Evolutionary conservation across 2,797 vertebrate genomes (phyloP), one percentile per base, ranked within the genome.

Genomic region (Lemur catta): DNA sequence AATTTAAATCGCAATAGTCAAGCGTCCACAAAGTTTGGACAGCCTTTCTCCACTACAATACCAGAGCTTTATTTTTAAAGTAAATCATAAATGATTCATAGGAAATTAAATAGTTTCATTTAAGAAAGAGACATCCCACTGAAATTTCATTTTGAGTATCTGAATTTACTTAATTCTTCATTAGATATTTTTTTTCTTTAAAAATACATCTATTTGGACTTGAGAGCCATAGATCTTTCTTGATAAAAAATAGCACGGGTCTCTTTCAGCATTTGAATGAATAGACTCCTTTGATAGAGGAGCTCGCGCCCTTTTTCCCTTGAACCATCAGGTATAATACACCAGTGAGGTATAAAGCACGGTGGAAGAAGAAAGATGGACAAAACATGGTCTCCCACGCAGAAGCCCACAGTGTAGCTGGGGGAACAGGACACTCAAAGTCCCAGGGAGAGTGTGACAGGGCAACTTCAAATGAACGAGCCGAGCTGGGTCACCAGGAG

Each of bases 31-130:
- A 65, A 10, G 43, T 12, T 55, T 0, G 26, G 33, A 24, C 7
- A 78, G 74, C 26, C 7, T 35, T 76, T 71, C 90, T 65, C 50
- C 43, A 35, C 30, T 41, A 55, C 33, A 59, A 76, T 12, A 35
- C 11, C 48, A 63, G 28, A n/a, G 17, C n/a, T 2, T 74, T 55
- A n/a, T 41, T 35, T 52, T 35, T 30, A 52, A 91, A 79, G 91
- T 71, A 79, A 57, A 84, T 24, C 71, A 72, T 46, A 82, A 52
- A 84, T 18, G 69, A 72, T 33, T 26, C 43, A 87, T 8, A 11
- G n/a, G 80, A 93, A 91, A 76, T 69, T 50, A 71, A 67, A 89
- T 15, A 74, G 72, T 52, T 96, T 50, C 55, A 63, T 91, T 92
- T 90, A 55, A 84, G 50, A 87, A 93, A 90, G 55, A 30, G 55